These are phyloP conservation scores for Heterodera schachtii DNA, from an alignment of 1,140 invertebrate genomes.

Conservation along the genomic window DNA sequence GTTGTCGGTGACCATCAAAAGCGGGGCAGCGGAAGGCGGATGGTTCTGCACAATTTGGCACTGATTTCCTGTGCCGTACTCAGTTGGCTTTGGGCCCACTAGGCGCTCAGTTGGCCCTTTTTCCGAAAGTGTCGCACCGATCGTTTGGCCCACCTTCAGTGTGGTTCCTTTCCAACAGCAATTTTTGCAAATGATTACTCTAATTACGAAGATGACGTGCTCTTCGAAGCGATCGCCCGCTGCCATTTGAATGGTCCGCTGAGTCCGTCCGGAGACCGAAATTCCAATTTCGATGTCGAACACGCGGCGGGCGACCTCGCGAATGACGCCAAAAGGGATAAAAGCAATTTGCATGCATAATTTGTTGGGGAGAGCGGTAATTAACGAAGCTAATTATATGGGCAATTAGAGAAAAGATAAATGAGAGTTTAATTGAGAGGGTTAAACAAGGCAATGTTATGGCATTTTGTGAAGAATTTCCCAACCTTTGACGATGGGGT, in stretches of 20 bases:
- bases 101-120: background rate
- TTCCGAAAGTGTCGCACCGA: background rate
- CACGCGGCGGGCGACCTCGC: slow-evolving; percentile 59
- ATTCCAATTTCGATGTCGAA: slow-evolving; percentile 63
- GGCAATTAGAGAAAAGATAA: background rate
- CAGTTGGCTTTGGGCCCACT: background rate
- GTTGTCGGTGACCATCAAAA: slow-evolving; percentile 10
- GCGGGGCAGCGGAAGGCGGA: background rate
- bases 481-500: slow-evolving; percentile 67
- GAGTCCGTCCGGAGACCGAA: slow-evolving; percentile 58
- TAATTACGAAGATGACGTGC: slow-evolving; percentile 54
- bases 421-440: background rate
- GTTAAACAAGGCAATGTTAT: background rate
- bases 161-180: background rate
- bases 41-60: background rate
- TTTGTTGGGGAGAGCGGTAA: slow-evolving; percentile 2
- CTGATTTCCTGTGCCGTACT: slow-evolving; percentile 12
- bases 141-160: background rate
- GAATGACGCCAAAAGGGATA: slow-evolving; percentile 57
- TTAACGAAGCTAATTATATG: background rate
- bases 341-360: slow-evolving; percentile 27
- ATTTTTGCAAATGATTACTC: slow-evolving; percentile 33
- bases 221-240: slow-evolving; percentile 49
- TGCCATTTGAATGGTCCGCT: slow-evolving; percentile 54
- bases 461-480: no score